A percentile compares a stretch with the other conserved stretches of the same genome.
These are phyloP conservation scores for Circaetus gallicus DNA, from an alignment of 2,113 vertebrate genomes.

Conservation along the genomic window DNA sequence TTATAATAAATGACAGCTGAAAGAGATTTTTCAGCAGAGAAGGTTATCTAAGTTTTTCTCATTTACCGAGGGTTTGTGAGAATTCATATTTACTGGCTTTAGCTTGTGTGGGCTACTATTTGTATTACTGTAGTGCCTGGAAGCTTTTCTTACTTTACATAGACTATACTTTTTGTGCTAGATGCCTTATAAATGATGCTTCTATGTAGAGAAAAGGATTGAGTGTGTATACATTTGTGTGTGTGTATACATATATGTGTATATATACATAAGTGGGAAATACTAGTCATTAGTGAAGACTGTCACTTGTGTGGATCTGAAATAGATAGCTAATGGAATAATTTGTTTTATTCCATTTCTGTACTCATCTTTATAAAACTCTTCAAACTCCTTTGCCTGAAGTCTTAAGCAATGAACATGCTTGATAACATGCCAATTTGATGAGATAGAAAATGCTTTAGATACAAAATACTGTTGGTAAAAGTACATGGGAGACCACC, in stretches of 20 bases:
- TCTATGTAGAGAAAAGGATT: background rate
- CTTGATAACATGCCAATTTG: background rate
- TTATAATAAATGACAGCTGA: background rate
- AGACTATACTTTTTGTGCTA: background rate
- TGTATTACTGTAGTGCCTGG: background rate
- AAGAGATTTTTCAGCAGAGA: background rate
- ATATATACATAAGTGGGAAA: background rate
- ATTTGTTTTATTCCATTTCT: background rate
- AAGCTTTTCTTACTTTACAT: background rate
- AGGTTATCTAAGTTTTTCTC: background rate
- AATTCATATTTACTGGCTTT: background rate
- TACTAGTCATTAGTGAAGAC: background rate
- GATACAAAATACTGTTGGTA: background rate
- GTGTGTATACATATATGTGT: accelerated
- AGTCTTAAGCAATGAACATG: background rate
- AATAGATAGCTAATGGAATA: background rate
- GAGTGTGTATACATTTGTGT: background rate
- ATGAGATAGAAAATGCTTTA: background rate
- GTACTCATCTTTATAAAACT: background rate
- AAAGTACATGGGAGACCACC: background rate
- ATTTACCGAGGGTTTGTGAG: background rate
- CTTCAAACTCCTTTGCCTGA: background rate
- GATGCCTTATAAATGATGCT: background rate
- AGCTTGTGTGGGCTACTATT: background rate
- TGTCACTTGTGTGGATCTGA: background rate